Evolutionary conservation across 2,797 vertebrate genomes (phyloP).

Genomic region (Malurus leucopterus): DNA sequence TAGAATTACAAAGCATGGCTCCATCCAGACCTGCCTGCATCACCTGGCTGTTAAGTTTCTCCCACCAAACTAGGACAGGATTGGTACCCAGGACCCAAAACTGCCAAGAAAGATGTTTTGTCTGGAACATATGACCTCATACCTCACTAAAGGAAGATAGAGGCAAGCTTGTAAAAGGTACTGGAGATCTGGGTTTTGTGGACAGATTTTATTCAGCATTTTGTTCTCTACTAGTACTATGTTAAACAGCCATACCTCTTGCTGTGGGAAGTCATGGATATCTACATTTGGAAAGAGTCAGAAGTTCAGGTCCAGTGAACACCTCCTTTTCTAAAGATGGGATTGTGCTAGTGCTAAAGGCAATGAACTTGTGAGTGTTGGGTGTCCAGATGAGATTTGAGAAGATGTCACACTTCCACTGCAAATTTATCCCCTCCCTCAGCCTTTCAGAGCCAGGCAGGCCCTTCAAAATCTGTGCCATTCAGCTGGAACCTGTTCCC

Average conservation of each 20-base stretch:
- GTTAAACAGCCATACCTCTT: neutral
- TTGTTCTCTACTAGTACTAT: neutral
- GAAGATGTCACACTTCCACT: neutral
- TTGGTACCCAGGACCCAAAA: neutral
- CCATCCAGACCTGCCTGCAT: neutral
- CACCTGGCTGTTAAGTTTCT: neutral
- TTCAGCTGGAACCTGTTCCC: neutral
- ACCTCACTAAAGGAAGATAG: neutral
- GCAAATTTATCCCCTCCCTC: accelerated
- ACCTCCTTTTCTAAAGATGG: neutral
- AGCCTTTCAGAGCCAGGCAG: neutral
- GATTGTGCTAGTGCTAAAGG: neutral
- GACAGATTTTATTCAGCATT: neutral
- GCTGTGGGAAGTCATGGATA: neutral
- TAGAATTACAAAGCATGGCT: neutral
- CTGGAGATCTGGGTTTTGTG: neutral
- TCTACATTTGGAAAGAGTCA: neutral
- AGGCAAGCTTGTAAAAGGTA: neutral
- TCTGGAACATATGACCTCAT: neutral
- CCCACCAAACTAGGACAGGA: neutral
- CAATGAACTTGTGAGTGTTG: neutral
- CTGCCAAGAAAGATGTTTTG: neutral
- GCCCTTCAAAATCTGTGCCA: neutral
- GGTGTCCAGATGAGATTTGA: neutral
- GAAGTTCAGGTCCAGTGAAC: neutral